Base-by-base conservation (phyloP, 2,888 invertebrate genomes). In the Tridacna gigas region DNA sequence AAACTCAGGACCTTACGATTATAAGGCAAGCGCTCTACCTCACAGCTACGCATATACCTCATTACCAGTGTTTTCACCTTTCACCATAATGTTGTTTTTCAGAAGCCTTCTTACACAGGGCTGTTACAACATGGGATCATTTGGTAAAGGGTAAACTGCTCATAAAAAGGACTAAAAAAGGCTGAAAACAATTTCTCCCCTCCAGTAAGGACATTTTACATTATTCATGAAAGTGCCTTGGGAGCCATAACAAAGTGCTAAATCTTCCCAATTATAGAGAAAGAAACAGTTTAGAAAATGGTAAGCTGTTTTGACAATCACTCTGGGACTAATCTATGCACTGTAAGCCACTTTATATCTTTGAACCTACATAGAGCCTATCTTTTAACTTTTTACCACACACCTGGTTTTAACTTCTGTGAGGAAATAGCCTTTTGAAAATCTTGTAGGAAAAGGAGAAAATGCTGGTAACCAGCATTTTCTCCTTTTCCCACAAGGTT, bases 231-330 rank as follows among this genome's bases (percentile, higher is more conserved):
- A 18, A 37, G 9, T 67, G 67, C 51, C 71, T 20, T 22, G 71
- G 71, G 71, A 71, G 22, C 71, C 48, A 71, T 71, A 45, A 71
- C 25, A 22, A 47, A 51, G 71, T 26, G 71, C 15, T 71, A 71
- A 71, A 71, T 71, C 71, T 47, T 25, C 48, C 71, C 26, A 71
- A 71, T 71, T 51, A 71, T 9, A 13, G n/a, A 25, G 51, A 47
- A 71, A 45, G 47, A 26, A 51, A 71, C 71, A 51, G 51, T 18
- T 51, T 18, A 26, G 22, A 51, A 22, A 51, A 22, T 25, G 71
- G 11, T 48, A 71, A 51, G 51, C 51, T 71, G 71, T 71, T 71
- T 22, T 47, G 71, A 25, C 47, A 71, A 71, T 71, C 47, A 51
- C 48, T 51, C 22, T 25, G 51, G 48, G 71, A 51, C 48, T 12